Percentiles rank a stretch among this genome's conserved stretches.
phyloP scores from a whole-genome alignment of 1,140 invertebrate genomes.

The Agrypnia vestita region DNA sequence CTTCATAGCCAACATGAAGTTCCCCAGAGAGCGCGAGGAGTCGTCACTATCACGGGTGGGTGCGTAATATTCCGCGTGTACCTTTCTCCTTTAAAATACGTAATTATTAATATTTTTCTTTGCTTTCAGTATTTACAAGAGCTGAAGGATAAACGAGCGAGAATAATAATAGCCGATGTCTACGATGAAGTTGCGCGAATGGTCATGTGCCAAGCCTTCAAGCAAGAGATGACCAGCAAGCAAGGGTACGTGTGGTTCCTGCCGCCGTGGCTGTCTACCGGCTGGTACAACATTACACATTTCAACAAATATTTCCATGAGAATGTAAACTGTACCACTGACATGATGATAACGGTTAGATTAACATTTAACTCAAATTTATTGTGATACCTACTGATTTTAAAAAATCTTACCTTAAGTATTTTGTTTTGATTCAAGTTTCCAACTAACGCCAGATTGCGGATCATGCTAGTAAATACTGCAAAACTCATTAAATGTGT shows the following conservation, averaged over 20 bases:
- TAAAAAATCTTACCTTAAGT: no score
- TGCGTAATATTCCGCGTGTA: slow-evolving; percentile 44
- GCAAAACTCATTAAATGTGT: no score
- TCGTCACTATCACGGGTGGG: slow-evolving; percentile 64
- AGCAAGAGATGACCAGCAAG: slow-evolving; percentile 78
- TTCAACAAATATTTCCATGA: slow-evolving; percentile 72
- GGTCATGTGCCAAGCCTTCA: slow-evolving; percentile 85
- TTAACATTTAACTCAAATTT: not conserved
- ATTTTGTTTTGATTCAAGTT: no score
- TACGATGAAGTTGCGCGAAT: slow-evolving; percentile 77
- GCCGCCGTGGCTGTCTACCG: slow-evolving; percentile 79
- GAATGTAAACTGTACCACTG: slow-evolving; percentile 76
- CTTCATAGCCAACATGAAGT: slow-evolving; percentile 82
- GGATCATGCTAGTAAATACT: no score
- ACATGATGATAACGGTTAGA: slow-evolving; percentile 75
- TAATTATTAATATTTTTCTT: not conserved
- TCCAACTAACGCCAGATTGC: no score
- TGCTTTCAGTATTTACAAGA: slow-evolving; percentile 78
- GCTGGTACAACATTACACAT: slow-evolving; percentile 80
- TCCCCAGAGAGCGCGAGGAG: slow-evolving; percentile 72
- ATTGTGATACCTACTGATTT: no score
- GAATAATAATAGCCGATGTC: slow-evolving; percentile 88
- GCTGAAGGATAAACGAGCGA: slow-evolving; percentile 77
- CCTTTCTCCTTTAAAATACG: no score
- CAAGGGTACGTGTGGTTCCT: slow-evolving; percentile 90